Evolutionary conservation across 1,140 invertebrate genomes (phyloP), one percentile per base, ranked within the genome.

Genomic region (Pseudomyrmex pallidus): DNA sequence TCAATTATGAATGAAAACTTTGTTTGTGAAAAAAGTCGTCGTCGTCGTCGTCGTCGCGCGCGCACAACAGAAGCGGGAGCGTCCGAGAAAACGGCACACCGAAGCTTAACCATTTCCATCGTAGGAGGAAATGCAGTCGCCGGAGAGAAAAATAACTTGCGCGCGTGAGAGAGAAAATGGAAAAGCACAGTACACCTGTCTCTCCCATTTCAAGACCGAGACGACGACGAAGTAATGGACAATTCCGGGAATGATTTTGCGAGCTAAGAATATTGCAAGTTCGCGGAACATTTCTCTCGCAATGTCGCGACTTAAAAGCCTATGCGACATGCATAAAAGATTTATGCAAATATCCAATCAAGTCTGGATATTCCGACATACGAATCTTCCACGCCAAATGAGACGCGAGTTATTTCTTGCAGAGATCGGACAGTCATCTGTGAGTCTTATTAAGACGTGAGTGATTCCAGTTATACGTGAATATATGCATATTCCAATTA

Each of bases 271-370:
- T 48, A 56, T 52, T 46, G 48, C 67, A 22, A 52, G 10, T 46
- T 59, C 15, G 20, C 22, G 35, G 52, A 15, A 61, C 63, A 67
- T 68, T 68, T 52, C 35, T 64, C n/a, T 46, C 46, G 54, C 13
- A 13, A 82, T n/a, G 59, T 22, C 17, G 35, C 13, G 46, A 59
- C 68, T 68, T 68, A 35, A 82, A 82, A 82, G 66, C n/a, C 25
- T 50, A 72, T 17, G 74, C 62, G 62, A 59, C 56, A 85, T 85
- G 84, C 66, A 86, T 86, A 86, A 86, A 85, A 86, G 67, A 85
- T 86, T 78, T 35, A 74, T 86, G 84, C 63, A 86, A 74, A 86
- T 85, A 63, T 77, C 52, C 20, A 61, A 74, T 74, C 52, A 57
- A 50, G 54, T 7, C n/a, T 35, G 68, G 54, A 9, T 74, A 74